Evolutionary conservation across 35 echinoderm and acorn worm species (phyloP), one percentile per base, ranked within the genome.

Genomic region (Lytechinus pictus): DNA sequence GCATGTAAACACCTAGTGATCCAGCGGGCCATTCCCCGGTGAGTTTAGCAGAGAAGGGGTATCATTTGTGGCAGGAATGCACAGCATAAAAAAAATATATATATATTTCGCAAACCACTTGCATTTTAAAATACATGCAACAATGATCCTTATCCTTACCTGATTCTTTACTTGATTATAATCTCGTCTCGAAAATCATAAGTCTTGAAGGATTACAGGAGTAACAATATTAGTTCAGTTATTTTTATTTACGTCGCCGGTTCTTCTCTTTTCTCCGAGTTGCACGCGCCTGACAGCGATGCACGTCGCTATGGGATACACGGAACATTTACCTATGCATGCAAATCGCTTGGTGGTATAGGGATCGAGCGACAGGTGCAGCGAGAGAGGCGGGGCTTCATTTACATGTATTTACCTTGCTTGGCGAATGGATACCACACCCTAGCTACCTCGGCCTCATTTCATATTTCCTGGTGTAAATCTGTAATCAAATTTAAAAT

Each of bases 281-380:
- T n/a, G 6, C 66, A 79, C 19, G 66, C 66, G 66, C 66, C 66
- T 24, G 66, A 79, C 14, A 79, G 52, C 52, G 11, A 52, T 90
- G 16, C 52, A 54, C 27, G 88, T 90, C 88, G 88, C 88, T 90
- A 90, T 90, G 88, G 88, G 88, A 90, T 0, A 90, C 88, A 52
- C 9, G 28, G 28, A 14, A 90, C 88, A 90, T 52, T 90, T 90
- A 52, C 29, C 33, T 90, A 90, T 90, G 88, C 88, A 90, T 52
- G 52, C 52, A 33, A 90, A 44, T 28, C 88, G 3, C 29, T 90
- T 90, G 1, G 33, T 44, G 28, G 33, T 44, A 44, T 44, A 44
- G 33, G 33, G 33, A 44, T 10, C 88, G 52, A 54, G 56, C 29
- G 28, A 90, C 88, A 90, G 29, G 88, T 90, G 88, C 66, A 79